These are phyloP conservation scores for Sclerurus mexicanus DNA, from an alignment of 2,113 vertebrate genomes.

Conservation along the genomic window DNA sequence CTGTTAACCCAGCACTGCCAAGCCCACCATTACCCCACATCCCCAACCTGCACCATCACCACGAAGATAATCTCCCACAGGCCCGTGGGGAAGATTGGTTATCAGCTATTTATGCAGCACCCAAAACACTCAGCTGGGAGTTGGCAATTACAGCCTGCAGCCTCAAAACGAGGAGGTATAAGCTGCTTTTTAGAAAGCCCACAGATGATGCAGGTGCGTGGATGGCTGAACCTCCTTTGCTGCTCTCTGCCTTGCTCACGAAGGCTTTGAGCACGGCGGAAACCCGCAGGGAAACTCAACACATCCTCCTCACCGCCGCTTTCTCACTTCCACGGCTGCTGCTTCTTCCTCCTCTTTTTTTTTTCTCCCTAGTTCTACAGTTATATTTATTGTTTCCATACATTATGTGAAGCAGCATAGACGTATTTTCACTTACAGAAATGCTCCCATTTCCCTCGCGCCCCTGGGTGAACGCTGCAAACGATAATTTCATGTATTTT, in stretches of 20 bases:
- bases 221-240: not conserved
- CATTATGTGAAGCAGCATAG: not conserved
- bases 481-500: not conserved
- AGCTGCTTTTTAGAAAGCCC: not conserved
- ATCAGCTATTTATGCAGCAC: not conserved
- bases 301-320: not conserved
- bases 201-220: not conserved
- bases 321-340: not conserved
- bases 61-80: fast-evolving
- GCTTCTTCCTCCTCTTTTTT: not conserved
- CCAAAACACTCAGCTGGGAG: not conserved
- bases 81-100: fast-evolving
- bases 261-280: fast-evolving
- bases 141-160: not conserved
- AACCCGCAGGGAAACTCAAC: not conserved
- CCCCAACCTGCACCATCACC: fast-evolving
- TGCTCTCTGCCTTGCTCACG: fast-evolving
- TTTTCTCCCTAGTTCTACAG: not conserved
- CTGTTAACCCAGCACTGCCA: not conserved
- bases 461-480: fast-evolving
- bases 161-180: not conserved
- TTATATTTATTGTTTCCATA: slow-evolving; percentile 18
- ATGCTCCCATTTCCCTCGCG: fast-evolving
- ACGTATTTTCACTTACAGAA: not conserved
- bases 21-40: not conserved